A percentile compares a stretch with the other conserved stretches of the same genome.
These are phyloP conservation scores for Hypsopygia costalis DNA, from an alignment of 2,888 invertebrate genomes.

Conservation along the genomic window DNA sequence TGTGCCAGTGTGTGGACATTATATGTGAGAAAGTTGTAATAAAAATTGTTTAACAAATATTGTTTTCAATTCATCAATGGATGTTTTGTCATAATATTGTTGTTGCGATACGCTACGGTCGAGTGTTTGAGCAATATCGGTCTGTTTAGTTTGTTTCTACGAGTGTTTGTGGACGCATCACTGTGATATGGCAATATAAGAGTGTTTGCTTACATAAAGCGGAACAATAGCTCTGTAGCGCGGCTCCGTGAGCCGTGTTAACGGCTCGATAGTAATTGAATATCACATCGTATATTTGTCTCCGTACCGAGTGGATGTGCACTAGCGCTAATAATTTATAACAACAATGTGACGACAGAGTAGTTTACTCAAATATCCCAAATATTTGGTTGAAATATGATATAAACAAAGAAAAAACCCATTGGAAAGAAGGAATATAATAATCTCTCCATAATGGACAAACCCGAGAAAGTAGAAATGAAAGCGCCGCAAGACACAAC, in stretches of 20 bases:
- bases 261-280: slow-evolving; percentile 35
- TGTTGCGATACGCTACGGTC: slow-evolving; percentile 20
- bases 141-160: slow-evolving; percentile 46
- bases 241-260: slow-evolving; percentile 28
- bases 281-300: slow-evolving; percentile 44
- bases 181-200: slow-evolving; percentile 65
- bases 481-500: slow-evolving; percentile 29
- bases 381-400: slow-evolving; percentile 7
- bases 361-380: slow-evolving; percentile 11
- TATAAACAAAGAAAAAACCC: background rate
- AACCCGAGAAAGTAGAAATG: slow-evolving; percentile 29
- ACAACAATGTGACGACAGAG: slow-evolving; percentile 35
- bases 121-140: slow-evolving; percentile 43
- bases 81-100: slow-evolving; percentile 28
- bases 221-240: slow-evolving; percentile 51
- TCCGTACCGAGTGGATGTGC: slow-evolving; percentile 33
- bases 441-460: slow-evolving; percentile 34
- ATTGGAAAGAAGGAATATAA: slow-evolving; percentile 12
- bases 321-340: slow-evolving; percentile 16
- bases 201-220: slow-evolving; percentile 56
- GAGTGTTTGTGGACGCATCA: slow-evolving; percentile 56
- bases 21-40: slow-evolving; percentile 17
- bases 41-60: slow-evolving; percentile 16
- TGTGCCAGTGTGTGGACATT: slow-evolving; percentile 41
- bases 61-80: slow-evolving; percentile 14